Percentiles rank a stretch among this genome's conserved stretches.
phyloP scores from a whole-genome alignment of 2,888 invertebrate species.

The Idaea dimidiata region DNA sequence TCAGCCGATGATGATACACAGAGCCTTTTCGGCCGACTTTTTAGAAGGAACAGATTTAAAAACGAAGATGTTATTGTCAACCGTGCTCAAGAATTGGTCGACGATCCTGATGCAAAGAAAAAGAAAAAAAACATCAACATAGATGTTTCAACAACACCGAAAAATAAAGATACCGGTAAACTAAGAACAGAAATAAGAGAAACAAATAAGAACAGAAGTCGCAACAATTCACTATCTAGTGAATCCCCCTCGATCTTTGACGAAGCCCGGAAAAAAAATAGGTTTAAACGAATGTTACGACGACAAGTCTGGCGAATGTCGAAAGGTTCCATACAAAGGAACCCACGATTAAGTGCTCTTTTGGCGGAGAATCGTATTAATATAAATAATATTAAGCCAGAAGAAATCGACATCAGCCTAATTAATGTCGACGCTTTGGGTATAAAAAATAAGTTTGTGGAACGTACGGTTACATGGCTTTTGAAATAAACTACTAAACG shows the following conservation, averaged over 20 bases:
- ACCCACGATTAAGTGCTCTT: slow-evolving; percentile 32
- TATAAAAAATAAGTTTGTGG: slow-evolving; percentile 41
- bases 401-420: slow-evolving; percentile 38
- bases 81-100: not conserved
- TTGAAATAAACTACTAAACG: slow-evolving; percentile 37
- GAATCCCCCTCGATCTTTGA: slow-evolving; percentile 10
- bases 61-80: not conserved
- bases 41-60: not conserved
- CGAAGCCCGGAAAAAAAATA: slow-evolving; percentile 17
- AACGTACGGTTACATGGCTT: slow-evolving; percentile 38
- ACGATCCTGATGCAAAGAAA: not conserved
- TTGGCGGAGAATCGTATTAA: slow-evolving; percentile 38
- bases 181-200: too few relatives aligned
- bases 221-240: slow-evolving; percentile 3
- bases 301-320: slow-evolving; percentile 39
- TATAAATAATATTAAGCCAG: slow-evolving; percentile 44
- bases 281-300: slow-evolving; percentile 35
- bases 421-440: slow-evolving; percentile 42
- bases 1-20: not conserved
- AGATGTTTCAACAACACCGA: not conserved
- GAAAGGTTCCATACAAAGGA: slow-evolving; percentile 37
- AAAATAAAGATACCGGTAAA: slow-evolving; percentile 8
- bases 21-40: not conserved
- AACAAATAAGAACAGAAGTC: slow-evolving; percentile 5
- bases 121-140: not conserved